Evolutionary conservation across 1,140 invertebrate species (phyloP), one percentile per base, ranked within the genome.

Genomic region (Drosophila funebris): DNA sequence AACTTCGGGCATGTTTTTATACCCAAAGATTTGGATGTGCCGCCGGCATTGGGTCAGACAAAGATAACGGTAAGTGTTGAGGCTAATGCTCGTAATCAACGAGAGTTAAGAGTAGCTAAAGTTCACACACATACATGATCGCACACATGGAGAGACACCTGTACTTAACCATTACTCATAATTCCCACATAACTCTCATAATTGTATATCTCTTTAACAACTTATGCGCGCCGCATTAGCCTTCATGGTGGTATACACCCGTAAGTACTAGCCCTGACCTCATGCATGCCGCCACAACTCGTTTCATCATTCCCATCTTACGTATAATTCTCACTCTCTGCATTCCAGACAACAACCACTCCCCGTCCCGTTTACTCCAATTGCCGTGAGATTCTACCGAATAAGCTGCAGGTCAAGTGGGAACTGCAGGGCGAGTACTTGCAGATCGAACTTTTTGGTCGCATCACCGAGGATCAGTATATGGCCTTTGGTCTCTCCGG

Each of bases 1-100:
- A 98, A 98, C 92, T 98, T 98, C 81, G 97, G 97, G 0, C 96
- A 98, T 74, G 97, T 98, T 1, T 93, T 95, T 70, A 97, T 98
- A 58, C 97, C 97, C 0, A 96, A 96, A 88, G 96, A 97, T 78
- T 90, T 98, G 61, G 96, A 98, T 78, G 96, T 98, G 2, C 97
- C 97, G 0, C 97, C 97, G 0, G 96, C 96, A 1, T 92, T 97
- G 54, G 96, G 96, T 22, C 96, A 97, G 91, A 97, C 96, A 0
- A 97, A 97, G 92, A 96, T 97, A 50, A 96, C 96, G 92, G 96
- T 97, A 94, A 96, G 94, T 94, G 11, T n/a, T 20, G 20, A 6
- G 3, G 0, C 20, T 13, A 27, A 8, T 0, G 8, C 6, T 5
- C 13, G 4, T 11, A 4, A n/a, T n/a, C 14, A 37, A 39, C 22